phyloP scores from a whole-genome alignment of 1,140 invertebrate species.

The Octopus bimaculoides region DNA sequence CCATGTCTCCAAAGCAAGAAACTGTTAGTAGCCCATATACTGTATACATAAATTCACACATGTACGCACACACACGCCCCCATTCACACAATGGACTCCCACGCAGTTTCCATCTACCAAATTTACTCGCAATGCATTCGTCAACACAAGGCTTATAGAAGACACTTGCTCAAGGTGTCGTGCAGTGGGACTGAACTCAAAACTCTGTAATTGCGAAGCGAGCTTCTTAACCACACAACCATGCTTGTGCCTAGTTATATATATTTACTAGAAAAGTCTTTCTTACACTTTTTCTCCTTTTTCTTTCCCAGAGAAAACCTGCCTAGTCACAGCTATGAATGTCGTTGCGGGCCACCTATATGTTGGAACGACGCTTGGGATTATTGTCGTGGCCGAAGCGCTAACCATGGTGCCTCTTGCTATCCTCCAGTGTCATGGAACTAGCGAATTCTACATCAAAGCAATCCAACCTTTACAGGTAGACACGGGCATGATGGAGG shows the following conservation, averaged over 20 bases:
- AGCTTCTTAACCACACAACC: neutral
- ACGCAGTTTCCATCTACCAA: no score
- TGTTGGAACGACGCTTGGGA: slow-evolving; percentile 45
- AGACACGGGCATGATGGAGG: slow-evolving; percentile 7
- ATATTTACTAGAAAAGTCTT: neutral
- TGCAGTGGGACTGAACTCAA: no score
- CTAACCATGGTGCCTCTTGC: slow-evolving; percentile 31
- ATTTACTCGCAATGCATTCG: no score
- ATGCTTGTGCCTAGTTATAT: neutral
- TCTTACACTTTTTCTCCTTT: neutral
- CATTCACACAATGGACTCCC: no score
- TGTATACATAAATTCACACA: no score
- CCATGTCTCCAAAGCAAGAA: no score
- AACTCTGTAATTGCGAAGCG: no score
- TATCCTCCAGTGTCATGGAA: slow-evolving; percentile 41
- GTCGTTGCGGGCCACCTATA: slow-evolving; percentile 42
- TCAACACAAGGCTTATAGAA: no score
- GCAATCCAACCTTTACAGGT: slow-evolving; percentile 33
- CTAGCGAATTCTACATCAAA: slow-evolving; percentile 43
- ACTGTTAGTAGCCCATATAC: no score
- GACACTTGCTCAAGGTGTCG: no score
- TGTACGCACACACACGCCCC: no score
- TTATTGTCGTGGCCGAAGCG: slow-evolving; percentile 43
- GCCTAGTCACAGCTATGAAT: slow-evolving; percentile 42
- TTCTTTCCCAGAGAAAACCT: slow-evolving; percentile 24